phyloP scores from a whole-genome alignment of 2,797 vertebrate genomes.

The Tapera naevia region DNA sequence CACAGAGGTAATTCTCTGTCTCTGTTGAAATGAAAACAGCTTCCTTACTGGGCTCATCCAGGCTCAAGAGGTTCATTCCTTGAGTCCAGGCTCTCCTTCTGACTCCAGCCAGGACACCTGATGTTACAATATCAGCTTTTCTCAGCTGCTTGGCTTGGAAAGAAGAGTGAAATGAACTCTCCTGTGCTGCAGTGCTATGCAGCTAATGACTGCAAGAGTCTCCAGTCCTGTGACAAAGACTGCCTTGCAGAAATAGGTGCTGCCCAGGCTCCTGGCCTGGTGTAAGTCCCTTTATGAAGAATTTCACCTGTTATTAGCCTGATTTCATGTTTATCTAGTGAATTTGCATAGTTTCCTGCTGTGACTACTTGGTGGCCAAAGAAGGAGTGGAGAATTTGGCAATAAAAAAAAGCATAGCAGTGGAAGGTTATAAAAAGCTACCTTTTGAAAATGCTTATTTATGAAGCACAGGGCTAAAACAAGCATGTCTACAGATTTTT shows the following conservation, averaged over 20 bases:
- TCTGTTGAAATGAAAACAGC: neutral
- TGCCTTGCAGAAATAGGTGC: neutral
- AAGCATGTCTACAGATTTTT: neutral
- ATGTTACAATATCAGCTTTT: neutral
- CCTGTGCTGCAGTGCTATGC: neutral
- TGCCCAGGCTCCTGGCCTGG: neutral
- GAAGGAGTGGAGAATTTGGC: neutral
- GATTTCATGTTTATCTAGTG: neutral
- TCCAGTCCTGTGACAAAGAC: neutral
- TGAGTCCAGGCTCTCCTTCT: neutral
- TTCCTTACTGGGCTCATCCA: neutral
- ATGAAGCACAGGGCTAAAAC: neutral
- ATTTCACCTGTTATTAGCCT: neutral
- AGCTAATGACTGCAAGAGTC: neutral
- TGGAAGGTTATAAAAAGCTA: neutral
- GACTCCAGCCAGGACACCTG: fast-evolving
- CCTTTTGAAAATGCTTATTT: neutral
- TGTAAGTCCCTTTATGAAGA: neutral
- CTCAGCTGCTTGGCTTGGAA: neutral
- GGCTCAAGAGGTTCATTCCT: neutral
- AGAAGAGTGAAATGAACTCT: neutral
- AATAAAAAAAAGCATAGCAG: neutral
- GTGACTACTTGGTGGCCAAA: neutral
- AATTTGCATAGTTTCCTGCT: neutral
- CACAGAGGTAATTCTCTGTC: neutral